Conservation (phyloP, 2,888 invertebrate genomes). For the Apodemia duryi region DNA sequence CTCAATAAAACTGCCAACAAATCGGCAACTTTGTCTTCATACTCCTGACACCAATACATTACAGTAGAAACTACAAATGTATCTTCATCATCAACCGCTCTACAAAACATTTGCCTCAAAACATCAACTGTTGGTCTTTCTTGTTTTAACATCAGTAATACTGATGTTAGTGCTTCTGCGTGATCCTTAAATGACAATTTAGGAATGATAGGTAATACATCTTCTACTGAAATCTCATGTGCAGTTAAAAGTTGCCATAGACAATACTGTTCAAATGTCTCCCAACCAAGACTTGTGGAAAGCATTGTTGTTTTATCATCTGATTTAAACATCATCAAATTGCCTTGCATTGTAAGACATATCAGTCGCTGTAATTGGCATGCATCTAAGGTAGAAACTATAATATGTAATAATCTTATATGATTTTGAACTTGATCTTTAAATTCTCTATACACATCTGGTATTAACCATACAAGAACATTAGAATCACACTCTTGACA, state of each 20-base stretch:
- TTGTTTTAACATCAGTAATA: slow-evolving; percentile 93
- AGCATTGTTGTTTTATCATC: slow-evolving; percentile 87
- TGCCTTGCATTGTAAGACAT: slow-evolving; percentile 94
- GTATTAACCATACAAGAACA: slow-evolving; percentile 94
- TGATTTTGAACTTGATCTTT: slow-evolving; percentile 93
- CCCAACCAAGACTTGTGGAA: slow-evolving; percentile 94
- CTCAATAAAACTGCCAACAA: slow-evolving; percentile 88
- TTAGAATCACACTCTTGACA: slow-evolving; percentile 94
- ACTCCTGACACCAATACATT: slow-evolving; percentile 96
- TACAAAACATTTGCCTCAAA: slow-evolving; percentile 89
- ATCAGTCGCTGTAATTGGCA: slow-evolving; percentile 93
- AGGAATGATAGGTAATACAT: slow-evolving; percentile 86
- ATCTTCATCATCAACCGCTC: slow-evolving; percentile 87
- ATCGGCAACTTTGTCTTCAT: slow-evolving; percentile 92
- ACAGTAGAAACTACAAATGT: slow-evolving; percentile 94
- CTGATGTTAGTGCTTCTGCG: slow-evolving; percentile 94
- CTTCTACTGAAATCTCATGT: slow-evolving; percentile 95
- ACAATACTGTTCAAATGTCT: slow-evolving; percentile 98
- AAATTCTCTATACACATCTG: slow-evolving; percentile 95
- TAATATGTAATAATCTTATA: slow-evolving; percentile 90
- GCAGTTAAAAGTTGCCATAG: slow-evolving; percentile 97
- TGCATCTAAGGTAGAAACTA: slow-evolving; percentile 94
- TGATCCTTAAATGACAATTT: slow-evolving; percentile 91
- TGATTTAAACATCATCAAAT: slow-evolving; percentile 88
- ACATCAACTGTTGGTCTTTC: slow-evolving; percentile 94